phyloP scores from a whole-genome alignment of 2,888 invertebrate species.

The Ypsolopha scabrella region DNA sequence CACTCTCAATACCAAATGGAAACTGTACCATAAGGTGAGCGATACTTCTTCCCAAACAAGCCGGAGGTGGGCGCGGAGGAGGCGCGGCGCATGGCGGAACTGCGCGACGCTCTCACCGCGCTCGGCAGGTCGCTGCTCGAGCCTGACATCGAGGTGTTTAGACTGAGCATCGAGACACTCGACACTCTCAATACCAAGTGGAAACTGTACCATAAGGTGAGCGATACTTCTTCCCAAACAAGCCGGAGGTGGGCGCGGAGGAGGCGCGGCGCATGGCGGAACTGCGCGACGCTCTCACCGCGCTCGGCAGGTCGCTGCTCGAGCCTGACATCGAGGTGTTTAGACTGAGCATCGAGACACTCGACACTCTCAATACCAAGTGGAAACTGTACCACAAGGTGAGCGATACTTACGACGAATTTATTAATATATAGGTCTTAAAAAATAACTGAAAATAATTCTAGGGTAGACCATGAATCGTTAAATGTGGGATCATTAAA shows the following conservation, averaged over 20 bases:
- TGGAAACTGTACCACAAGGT: slow-evolving; percentile 87
- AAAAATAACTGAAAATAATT: no score
- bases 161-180: slow-evolving; percentile 80
- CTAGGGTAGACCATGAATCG: no score
- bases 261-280: slow-evolving; percentile 33
- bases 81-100: slow-evolving; percentile 61
- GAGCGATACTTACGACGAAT: slow-evolving; percentile 4
- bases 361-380: slow-evolving; percentile 81
- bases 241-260: slow-evolving; percentile 49
- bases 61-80: slow-evolving; percentile 43
- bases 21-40: slow-evolving; percentile 80
- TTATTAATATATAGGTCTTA: not conserved
- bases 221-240: slow-evolving; percentile 79
- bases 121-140: slow-evolving; percentile 85
- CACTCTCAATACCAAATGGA: slow-evolving; percentile 82
- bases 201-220: slow-evolving; percentile 83
- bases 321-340: slow-evolving; percentile 85
- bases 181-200: slow-evolving; percentile 83
- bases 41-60: slow-evolving; percentile 71
- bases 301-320: slow-evolving; percentile 83
- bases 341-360: slow-evolving; percentile 78
- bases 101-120: slow-evolving; percentile 75
- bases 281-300: slow-evolving; percentile 74
- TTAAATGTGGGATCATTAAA: no score
- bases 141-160: slow-evolving; percentile 83